Evolutionary conservation across 2,113 vertebrate genomes (phyloP).

Genomic region (Microtus montanus): DNA sequence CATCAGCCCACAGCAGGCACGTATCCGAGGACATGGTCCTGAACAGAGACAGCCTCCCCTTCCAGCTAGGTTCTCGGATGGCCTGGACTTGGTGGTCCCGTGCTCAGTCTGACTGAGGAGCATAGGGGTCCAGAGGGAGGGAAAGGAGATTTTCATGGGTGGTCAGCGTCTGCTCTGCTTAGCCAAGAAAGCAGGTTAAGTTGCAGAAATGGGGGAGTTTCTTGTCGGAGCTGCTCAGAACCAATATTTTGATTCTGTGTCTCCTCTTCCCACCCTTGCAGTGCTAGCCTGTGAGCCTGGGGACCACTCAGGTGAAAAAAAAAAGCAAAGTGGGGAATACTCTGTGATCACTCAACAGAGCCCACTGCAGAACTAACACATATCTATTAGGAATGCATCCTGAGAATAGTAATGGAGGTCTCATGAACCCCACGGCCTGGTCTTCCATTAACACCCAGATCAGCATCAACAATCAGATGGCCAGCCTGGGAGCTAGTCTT

Average conservation of each 20-base stretch:
- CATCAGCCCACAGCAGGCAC: background rate
- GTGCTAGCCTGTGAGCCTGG: background rate
- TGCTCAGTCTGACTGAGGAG: background rate
- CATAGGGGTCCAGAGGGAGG: background rate
- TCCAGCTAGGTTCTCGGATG: background rate
- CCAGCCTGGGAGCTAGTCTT: background rate
- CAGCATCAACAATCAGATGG: background rate
- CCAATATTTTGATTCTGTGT: background rate
- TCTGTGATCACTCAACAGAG: background rate
- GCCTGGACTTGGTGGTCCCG: background rate
- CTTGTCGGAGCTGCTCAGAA: slow-evolving; percentile 7
- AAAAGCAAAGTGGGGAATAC: background rate
- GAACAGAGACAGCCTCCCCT: background rate
- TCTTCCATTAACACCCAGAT: background rate
- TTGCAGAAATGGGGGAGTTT: background rate
- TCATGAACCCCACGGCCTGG: background rate
- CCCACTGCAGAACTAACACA: background rate
- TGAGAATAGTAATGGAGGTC: background rate
- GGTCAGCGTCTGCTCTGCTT: background rate
- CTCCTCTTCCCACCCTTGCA: background rate
- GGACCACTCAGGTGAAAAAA: background rate
- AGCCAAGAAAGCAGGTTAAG: background rate
- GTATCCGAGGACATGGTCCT: background rate
- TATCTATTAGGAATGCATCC: background rate
- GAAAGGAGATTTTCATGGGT: background rate